A percentile compares a stretch with the other conserved stretches of the same genome.
phyloP scores from a whole-genome alignment of 30 jellyfish, hydroid and myxozoan genomes.

The Chironex yamaguchii region DNA sequence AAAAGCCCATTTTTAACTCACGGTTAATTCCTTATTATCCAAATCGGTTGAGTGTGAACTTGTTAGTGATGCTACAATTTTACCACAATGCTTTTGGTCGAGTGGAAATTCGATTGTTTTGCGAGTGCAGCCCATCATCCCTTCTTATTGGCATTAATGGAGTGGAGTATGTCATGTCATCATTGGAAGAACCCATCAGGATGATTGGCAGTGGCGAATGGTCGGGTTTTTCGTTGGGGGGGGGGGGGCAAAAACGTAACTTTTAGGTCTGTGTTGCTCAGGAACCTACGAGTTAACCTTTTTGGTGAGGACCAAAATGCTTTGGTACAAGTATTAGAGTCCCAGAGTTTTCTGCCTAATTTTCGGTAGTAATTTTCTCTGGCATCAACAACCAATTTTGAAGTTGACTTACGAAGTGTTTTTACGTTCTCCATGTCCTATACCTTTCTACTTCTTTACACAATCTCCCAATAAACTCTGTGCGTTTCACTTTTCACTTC shows the following conservation, averaged over 20 bases:
- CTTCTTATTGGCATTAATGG: no score
- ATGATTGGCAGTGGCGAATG: conserved; percentile 30
- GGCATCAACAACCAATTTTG: conserved; percentile 17
- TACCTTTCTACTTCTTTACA: conserved; percentile 51
- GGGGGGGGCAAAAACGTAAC: no score
- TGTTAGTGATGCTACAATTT: no score
- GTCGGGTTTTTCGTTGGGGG: conserved; percentile 36
- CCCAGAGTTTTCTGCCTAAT: conserved; percentile 33
- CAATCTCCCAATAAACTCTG: conserved; percentile 45
- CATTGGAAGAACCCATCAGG: no score
- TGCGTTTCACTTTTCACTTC: conserved; percentile 45
- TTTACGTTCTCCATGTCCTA: conserved; percentile 56
- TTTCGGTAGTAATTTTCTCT: conserved; percentile 18
- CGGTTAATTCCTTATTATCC: no score
- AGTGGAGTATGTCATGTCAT: no score
- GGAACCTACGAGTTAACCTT: conserved; percentile 21
- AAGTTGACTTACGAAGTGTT: no score
- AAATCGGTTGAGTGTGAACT: no score
- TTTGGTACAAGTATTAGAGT: conserved; percentile 36
- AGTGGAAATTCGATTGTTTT: no score
- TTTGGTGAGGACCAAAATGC: conserved; percentile 48
- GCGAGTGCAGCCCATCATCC: no score
- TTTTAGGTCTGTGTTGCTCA: no score
- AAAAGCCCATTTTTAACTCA: conserved; percentile 40
- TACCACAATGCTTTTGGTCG: no score